Conservation (phyloP, 2,888 invertebrate species). For the Macrophya alboannulata region DNA sequence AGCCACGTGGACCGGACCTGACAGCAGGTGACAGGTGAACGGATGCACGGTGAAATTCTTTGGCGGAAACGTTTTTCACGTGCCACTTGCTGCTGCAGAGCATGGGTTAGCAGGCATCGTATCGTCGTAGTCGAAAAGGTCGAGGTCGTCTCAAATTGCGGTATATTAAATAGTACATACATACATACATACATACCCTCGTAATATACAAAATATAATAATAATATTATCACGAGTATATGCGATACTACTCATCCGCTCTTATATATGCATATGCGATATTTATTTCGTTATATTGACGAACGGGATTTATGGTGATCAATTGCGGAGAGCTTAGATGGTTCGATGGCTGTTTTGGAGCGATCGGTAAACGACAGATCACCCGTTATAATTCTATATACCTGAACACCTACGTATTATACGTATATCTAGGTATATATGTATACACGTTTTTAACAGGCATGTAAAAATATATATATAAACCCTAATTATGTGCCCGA, state of each 20-base stretch:
- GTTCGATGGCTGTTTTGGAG: no score
- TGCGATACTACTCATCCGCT: no score
- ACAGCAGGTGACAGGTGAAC: slow-evolving; percentile 55
- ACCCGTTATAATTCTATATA: slow-evolving; percentile 41
- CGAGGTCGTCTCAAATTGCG: slow-evolving; percentile 11
- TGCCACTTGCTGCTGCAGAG: not conserved
- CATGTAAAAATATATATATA: slow-evolving; percentile 56
- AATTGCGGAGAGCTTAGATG: no score
- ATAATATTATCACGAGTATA: no score
- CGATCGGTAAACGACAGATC: not conserved
- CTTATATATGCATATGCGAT: no score
- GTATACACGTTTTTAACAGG: slow-evolving; percentile 6
- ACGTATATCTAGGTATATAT: no score
- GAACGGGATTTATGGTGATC: no score
- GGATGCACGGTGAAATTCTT: slow-evolving; percentile 55
- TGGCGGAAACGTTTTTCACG: slow-evolving; percentile 52
- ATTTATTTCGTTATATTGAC: no score
- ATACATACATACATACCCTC: no score
- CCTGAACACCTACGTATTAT: no score
- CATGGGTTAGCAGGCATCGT: not conserved
- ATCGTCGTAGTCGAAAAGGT: not conserved
- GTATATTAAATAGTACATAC: not conserved
- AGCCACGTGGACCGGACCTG: slow-evolving; percentile 41
- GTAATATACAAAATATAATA: no score
- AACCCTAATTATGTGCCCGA: slow-evolving; percentile 55